Conservation (phyloP, 2,888 invertebrate species). For the Hypsopygia costalis region DNA sequence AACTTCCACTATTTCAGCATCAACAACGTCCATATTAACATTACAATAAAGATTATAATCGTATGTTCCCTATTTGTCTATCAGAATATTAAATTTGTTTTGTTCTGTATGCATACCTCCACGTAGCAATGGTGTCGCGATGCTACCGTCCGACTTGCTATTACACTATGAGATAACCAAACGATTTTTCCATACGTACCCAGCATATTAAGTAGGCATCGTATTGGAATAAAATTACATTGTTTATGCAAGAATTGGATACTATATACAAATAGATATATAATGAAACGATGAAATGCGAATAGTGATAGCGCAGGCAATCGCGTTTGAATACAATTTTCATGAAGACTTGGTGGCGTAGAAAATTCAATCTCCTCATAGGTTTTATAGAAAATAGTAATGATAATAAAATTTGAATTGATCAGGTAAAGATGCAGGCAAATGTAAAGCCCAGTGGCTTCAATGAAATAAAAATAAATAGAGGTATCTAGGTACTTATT, state of each 20-base stretch:
- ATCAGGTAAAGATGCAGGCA: not conserved
- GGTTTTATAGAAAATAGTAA: not conserved
- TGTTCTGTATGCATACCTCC: constrained; percentile 36
- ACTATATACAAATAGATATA: constrained; percentile 23
- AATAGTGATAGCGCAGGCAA: constrained; percentile 5
- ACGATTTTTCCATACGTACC: constrained; percentile 44
- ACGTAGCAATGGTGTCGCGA: constrained; percentile 46
- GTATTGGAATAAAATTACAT: constrained; percentile 33
- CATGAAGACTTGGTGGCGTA: not conserved
- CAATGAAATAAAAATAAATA: constrained; percentile 2
- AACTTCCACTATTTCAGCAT: constrained; percentile 5
- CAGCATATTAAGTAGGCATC: constrained; percentile 29
- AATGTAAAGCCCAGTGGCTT: not conserved
- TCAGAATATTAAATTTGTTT: constrained; percentile 20
- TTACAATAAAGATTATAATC: constrained; percentile 17
- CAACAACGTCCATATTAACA: constrained; percentile 6
- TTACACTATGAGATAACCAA: constrained; percentile 41
- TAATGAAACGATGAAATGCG: constrained; percentile 11
- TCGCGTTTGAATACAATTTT: constrained; percentile 7
- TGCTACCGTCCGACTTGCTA: constrained; percentile 41
- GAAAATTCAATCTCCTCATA: not conserved
- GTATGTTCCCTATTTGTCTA: constrained; percentile 11
- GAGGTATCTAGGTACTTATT: constrained; percentile 9
- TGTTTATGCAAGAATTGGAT: constrained; percentile 28
- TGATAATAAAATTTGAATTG: not conserved